Percentiles rank a stretch among this genome's conserved stretches.
phyloP scores from a whole-genome alignment of 2,888 invertebrate genomes.

The Pollenia labialis region DNA sequence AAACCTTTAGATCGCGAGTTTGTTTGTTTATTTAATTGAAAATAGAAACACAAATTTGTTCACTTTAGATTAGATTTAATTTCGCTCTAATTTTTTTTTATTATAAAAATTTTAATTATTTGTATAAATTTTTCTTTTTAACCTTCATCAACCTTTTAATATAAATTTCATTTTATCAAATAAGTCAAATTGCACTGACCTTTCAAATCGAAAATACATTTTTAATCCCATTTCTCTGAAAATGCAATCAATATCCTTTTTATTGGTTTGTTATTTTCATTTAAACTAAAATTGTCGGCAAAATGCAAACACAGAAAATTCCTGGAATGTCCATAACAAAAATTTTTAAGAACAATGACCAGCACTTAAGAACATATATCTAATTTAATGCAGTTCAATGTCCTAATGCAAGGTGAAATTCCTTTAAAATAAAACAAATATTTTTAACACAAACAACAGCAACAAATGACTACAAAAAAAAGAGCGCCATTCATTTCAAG shows the following conservation, averaged over 20 bases:
- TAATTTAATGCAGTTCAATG: constrained; percentile 56
- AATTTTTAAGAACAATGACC: constrained; percentile 31
- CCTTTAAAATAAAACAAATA: constrained; percentile 9
- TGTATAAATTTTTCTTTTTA: no score
- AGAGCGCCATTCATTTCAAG: constrained; percentile 49
- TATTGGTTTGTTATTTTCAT: not conserved
- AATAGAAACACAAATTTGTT: no score
- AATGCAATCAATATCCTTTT: constrained; percentile 20
- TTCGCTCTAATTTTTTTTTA: no score
- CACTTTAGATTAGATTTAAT: no score
- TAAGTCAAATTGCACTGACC: no score
- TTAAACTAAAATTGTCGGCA: constrained; percentile 12
- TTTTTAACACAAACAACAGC: not conserved
- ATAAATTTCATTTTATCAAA: no score
- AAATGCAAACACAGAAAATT: constrained; percentile 44
- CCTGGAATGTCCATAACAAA: constrained; percentile 20
- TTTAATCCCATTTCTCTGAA: not conserved
- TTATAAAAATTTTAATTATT: no score
- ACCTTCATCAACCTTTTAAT: no score
- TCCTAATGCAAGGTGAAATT: constrained; percentile 64
- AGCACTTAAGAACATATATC: constrained; percentile 3
- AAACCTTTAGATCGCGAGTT: no score
- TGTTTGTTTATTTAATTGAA: no score
- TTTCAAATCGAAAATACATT: no score
- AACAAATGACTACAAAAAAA: constrained; percentile 14